Evolutionary conservation across 2,113 vertebrate species (phyloP).

Genomic region (Piprites chloris): DNA sequence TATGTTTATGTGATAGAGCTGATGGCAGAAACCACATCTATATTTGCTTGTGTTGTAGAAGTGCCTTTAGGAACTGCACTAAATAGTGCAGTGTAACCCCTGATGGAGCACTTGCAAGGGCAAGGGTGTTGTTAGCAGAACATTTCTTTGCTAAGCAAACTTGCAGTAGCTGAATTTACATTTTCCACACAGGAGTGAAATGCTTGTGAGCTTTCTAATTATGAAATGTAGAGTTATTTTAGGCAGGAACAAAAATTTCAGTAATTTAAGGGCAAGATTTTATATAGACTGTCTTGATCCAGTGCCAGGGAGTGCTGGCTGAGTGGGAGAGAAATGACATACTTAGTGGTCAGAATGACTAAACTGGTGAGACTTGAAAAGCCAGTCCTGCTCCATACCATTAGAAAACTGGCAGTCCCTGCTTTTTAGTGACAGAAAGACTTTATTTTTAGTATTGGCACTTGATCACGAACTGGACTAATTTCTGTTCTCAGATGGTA

Average conservation of each 20-base stretch:
- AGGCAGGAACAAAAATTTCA: not conserved
- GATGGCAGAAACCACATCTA: not conserved
- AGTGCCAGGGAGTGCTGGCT: not conserved
- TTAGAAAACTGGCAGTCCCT: conserved; percentile 40
- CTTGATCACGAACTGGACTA: not conserved
- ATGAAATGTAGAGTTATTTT: not conserved
- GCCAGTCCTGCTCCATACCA: not conserved
- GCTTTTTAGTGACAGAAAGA: conserved; percentile 41
- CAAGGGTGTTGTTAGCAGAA: not conserved
- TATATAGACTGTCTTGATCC: not conserved
- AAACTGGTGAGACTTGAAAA: conserved; percentile 37
- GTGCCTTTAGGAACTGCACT: not conserved
- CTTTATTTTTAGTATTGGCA: conserved; percentile 60
- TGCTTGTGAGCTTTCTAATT: conserved; percentile 11
- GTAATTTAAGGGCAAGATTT: conserved; percentile 23
- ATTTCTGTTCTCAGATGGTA: conserved; percentile 33
- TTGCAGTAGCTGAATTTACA: not conserved
- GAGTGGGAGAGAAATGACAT: conserved; percentile 10
- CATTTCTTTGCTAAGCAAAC: not conserved
- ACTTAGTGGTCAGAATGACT: conserved; percentile 22
- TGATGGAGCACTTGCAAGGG: not conserved
- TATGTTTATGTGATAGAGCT: not conserved
- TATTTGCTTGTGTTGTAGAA: not conserved
- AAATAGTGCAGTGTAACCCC: not conserved
- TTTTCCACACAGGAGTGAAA: not conserved